These are phyloP conservation scores for Pachycephus smyrnensis DNA, from an alignment of 2,888 invertebrate genomes.

Conservation along the genomic window DNA sequence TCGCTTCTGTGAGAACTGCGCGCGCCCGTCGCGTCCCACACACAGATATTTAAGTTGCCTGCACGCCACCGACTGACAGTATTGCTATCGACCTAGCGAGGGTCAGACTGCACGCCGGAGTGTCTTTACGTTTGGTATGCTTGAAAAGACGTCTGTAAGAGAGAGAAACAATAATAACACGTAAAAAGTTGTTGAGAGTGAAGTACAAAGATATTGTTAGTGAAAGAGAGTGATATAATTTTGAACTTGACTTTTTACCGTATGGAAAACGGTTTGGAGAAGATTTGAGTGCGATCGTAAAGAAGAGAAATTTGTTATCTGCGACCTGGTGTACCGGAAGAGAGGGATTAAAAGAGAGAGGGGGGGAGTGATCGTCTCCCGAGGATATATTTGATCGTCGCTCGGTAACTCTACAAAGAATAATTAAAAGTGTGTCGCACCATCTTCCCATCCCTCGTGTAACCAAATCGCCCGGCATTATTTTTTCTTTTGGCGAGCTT, in stretches of 20 bases:
- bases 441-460: background rate
- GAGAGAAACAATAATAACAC: background rate
- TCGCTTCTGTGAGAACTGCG: slow-evolving; percentile 17
- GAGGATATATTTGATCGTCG: slow-evolving; percentile 1
- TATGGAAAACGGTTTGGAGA: background rate
- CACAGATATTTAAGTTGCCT: slow-evolving; percentile 41
- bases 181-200: background rate
- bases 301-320: background rate
- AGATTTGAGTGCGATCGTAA: background rate
- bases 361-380: background rate
- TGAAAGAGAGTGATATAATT: background rate
- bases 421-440: slow-evolving; percentile 4
- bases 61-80: slow-evolving; percentile 38
- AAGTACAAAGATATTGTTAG: background rate
- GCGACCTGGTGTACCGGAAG: background rate
- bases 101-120: background rate
- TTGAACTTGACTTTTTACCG: background rate
- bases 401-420: background rate
- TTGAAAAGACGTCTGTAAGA: background rate
- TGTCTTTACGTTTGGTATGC: background rate
- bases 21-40: slow-evolving; percentile 22
- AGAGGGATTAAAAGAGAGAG: slow-evolving; percentile 1
- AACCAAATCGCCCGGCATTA: background rate
- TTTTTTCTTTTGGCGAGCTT: background rate
- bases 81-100: slow-evolving; percentile 19